phyloP scores from a whole-genome alignment of 2,888 invertebrate species.

The Phymatocera aterrima region DNA sequence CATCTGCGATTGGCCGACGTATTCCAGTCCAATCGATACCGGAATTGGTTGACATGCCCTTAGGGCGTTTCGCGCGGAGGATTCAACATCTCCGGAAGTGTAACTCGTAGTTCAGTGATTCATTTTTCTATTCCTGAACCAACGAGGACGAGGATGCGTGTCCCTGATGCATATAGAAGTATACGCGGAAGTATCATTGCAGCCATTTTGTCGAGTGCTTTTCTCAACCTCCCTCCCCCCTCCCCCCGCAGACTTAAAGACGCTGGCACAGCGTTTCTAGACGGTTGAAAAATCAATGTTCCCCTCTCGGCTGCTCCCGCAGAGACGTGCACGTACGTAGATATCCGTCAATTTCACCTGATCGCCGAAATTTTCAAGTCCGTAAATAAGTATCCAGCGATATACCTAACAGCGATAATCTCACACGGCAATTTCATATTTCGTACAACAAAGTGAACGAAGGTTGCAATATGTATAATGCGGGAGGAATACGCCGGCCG shows the following conservation, averaged over 20 bases:
- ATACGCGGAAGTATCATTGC: constrained; percentile 6
- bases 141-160: neutral
- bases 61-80: constrained; percentile 15
- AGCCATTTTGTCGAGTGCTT: constrained; percentile 46
- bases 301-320: constrained; percentile 34
- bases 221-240: too few species aligned
- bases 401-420: too few species aligned
- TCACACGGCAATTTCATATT: too few species aligned
- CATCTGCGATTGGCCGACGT: constrained; percentile 7
- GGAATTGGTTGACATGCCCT: constrained; percentile 21
- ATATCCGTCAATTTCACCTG: too few species aligned
- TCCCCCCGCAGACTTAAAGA: constrained; percentile 39
- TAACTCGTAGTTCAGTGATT: too few species aligned
- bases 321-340: constrained; percentile 22
- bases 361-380: too few species aligned
- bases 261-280: constrained; percentile 11
- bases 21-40: constrained; percentile 22
- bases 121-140: neutral
- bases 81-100: too few species aligned
- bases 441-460: too few species aligned
- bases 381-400: too few species aligned
- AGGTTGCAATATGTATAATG: too few species aligned
- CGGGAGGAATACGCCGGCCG: too few species aligned
- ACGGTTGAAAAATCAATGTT: constrained; percentile 49
- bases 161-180: neutral